Percentiles rank a stretch among this genome's conserved stretches.
Conservation (phyloP, 2,888 invertebrate genomes). For the Nemotelus nigrinus region DNA sequence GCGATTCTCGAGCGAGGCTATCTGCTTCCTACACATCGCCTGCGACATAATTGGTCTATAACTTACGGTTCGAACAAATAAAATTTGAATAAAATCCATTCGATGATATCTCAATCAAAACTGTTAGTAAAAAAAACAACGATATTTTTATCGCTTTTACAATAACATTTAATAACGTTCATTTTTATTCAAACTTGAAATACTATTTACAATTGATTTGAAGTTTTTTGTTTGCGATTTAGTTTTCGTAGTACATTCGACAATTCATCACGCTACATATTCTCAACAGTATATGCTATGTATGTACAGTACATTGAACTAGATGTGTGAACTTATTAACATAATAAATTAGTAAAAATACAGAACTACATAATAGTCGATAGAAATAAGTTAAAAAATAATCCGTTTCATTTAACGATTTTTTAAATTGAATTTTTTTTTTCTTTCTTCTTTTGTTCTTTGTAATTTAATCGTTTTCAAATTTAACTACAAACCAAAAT, state of each 20-base stretch:
- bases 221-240: not conserved
- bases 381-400: slow-evolving; percentile 31
- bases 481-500: too few species aligned
- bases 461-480: too few species aligned
- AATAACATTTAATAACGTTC: not conserved
- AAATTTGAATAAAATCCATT: too few species aligned
- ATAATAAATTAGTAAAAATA: slow-evolving; percentile 41
- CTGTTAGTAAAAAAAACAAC: too few species aligned
- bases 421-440: not conserved
- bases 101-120: too few species aligned
- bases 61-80: too few species aligned
- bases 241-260: not conserved
- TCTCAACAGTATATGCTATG: not conserved
- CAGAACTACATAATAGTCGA: slow-evolving; percentile 11
- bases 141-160: too few species aligned
- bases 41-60: too few species aligned
- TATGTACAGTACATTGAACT: slow-evolving; percentile 1
- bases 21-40: too few species aligned
- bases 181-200: slow-evolving; percentile 22
- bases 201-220: slow-evolving; percentile 14
- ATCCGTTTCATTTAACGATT: not conserved
- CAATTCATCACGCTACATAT: slow-evolving; percentile 10
- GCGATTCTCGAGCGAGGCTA: too few species aligned
- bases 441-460: not conserved
- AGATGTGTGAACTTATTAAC: slow-evolving; percentile 22